Percentiles rank a stretch among this genome's conserved stretches.
Conservation (phyloP, 2,888 invertebrate genomes). For the Brachypalpus laphriformis region DNA sequence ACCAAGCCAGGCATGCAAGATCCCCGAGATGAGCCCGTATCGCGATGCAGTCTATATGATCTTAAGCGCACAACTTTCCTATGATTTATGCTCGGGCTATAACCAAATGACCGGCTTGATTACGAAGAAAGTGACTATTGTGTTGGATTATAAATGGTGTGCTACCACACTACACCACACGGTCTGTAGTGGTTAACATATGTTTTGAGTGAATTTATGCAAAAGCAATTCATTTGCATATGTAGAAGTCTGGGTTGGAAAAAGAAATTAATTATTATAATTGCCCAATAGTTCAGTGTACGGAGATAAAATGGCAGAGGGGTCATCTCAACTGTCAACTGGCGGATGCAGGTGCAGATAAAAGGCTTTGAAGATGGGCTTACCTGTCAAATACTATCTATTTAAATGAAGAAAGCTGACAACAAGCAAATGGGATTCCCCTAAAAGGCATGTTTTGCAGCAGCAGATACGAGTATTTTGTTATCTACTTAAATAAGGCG, state of each 20-base stretch:
- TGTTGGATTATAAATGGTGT: conserved; percentile 46
- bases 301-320: not conserved
- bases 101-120: conserved; percentile 45
- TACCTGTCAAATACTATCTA: too few species aligned
- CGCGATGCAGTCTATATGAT: conserved; percentile 13
- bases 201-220: conserved; percentile 43
- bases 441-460: too few species aligned
- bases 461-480: too few species aligned
- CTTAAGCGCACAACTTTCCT: conserved; percentile 30
- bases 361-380: not conserved
- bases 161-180: conserved; percentile 2
- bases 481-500: too few species aligned
- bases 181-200: conserved; percentile 9
- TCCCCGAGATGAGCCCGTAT: conserved; percentile 17
- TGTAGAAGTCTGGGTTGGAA: conserved; percentile 10
- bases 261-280: conserved; percentile 51
- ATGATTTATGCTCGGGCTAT: conserved; percentile 44
- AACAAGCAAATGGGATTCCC: too few species aligned
- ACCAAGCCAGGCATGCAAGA: conserved; percentile 30
- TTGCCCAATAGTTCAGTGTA: conserved; percentile 41
- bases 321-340: not conserved
- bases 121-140: conserved; percentile 68
- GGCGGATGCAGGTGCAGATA: not conserved
- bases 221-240: conserved; percentile 59
- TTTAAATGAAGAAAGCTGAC: too few species aligned